Base-by-base conservation (phyloP, 2,888 invertebrate species). In the Phalera bucephala region DNA sequence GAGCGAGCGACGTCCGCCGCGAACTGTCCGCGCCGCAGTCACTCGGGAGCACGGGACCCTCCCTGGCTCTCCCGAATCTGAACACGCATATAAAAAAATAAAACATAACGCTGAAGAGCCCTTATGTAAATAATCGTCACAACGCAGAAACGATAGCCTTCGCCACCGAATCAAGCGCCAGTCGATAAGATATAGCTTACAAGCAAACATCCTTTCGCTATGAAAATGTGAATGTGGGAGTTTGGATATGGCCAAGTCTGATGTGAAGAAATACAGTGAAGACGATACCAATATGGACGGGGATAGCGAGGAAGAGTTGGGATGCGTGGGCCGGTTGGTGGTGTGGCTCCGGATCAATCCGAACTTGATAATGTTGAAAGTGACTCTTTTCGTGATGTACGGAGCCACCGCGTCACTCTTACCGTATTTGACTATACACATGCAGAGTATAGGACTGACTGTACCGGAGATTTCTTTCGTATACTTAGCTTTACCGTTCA, bases 361-460 rank as follows among this genome's bases (percentile, higher is more conserved):
- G 32, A 94, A 95, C 80, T 85, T 95, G 62, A 90, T 96, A 48
- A 95, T 95, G 93, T 81, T 96, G 63, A 96, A 96, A 91, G 91
- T 95, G 61, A 95, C 95, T 19, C 85, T 96, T 6, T 96, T 96
- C 77, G 94, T 95, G 60, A 94, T 95, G 92, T 95, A 95, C 72
- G 95, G 96, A 75, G 96, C 95, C 32, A 94, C 95, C 20, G 95
- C 96, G 33, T 95, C 95, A 4, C 90, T 97, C 33, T 82, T 97
- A 39, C 97, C 97, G 0, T 97, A 96, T 77, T 84, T 97, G 65
- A 95, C 96, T 1, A 94, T 97, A 54, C 97, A 96, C 85, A 97
- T 97, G 97, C 95, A 95, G 81, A 94, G 95, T 67, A 94, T 97
- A 72, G 97, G 97, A 42, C 90, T 97, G 40, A 94, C 95, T 29